Evolutionary conservation across 2,113 vertebrate species (phyloP).

Genomic region (Gobio gobio): DNA sequence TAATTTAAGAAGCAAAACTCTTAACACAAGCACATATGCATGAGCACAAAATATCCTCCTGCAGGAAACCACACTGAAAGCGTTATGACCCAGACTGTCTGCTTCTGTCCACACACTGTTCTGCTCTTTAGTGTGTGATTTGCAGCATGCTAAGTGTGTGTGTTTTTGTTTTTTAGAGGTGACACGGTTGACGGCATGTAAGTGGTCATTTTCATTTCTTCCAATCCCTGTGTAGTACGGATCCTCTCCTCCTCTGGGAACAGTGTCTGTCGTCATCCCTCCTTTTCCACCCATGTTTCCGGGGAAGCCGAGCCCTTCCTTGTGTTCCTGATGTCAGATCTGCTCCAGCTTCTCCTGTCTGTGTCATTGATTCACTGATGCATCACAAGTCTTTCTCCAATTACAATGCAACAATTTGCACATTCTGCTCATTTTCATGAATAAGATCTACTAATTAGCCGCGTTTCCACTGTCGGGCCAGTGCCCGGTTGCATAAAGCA

Average conservation of each 20-base stretch:
- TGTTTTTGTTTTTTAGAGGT: slow-evolving; percentile 89
- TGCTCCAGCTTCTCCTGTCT: background rate
- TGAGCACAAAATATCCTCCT: background rate
- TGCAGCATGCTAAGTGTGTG: slow-evolving; percentile 85
- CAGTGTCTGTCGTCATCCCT: background rate
- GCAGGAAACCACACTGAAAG: slow-evolving; percentile 47
- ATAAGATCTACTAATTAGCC: background rate
- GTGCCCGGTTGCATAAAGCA: too few species aligned
- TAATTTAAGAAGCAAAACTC: background rate
- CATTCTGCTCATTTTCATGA: background rate
- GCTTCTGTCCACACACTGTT: slow-evolving; percentile 10
- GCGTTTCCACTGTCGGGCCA: too few species aligned
- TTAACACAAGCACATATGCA: slow-evolving; percentile 28
- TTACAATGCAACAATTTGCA: background rate
- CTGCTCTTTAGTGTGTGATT: slow-evolving; percentile 62
- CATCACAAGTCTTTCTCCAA: background rate
- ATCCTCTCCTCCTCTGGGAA: slow-evolving; percentile 46
- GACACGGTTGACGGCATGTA: slow-evolving; percentile 95
- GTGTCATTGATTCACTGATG: background rate
- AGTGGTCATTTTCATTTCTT: slow-evolving; percentile 79
- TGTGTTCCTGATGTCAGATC: background rate
- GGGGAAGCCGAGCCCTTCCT: background rate
- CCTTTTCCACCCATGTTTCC: background rate
- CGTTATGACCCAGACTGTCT: background rate
- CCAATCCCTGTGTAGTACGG: slow-evolving; percentile 25